Percentiles rank a stretch among this genome's conserved stretches.
phyloP scores from a whole-genome alignment of 2,113 vertebrate species.

The Lontra canadensis region DNA sequence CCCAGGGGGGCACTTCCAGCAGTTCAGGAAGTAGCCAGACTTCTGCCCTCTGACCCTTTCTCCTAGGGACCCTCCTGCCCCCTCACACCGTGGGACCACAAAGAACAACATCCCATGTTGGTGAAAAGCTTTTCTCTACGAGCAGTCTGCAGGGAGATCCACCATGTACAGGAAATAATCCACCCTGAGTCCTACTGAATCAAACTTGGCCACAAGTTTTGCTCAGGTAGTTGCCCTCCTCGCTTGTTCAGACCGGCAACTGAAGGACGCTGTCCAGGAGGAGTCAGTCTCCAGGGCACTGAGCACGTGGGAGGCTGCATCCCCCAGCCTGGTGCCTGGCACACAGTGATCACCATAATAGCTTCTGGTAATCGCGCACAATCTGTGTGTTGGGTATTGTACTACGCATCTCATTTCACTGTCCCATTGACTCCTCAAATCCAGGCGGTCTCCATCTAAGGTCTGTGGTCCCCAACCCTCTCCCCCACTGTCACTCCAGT shows the following conservation, averaged over 20 bases:
- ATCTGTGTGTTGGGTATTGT: background rate
- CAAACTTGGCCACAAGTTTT: background rate
- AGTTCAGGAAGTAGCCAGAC: background rate
- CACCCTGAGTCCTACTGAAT: background rate
- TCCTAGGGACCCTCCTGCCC: background rate
- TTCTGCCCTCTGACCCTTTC: background rate
- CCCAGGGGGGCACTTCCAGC: background rate
- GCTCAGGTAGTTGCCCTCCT: background rate
- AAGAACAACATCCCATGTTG: background rate
- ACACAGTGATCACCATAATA: fast-evolving
- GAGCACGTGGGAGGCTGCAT: background rate
- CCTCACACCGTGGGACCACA: background rate
- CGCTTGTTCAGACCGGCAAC: background rate
- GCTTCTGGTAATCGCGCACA: background rate
- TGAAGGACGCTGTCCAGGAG: background rate
- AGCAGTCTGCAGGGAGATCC: background rate
- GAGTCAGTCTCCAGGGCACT: background rate
- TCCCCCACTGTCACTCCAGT: background rate
- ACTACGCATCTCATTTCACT: background rate
- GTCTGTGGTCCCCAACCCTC: background rate
- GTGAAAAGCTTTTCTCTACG: background rate
- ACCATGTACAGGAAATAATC: background rate
- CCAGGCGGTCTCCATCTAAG: background rate
- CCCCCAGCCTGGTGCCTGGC: background rate
- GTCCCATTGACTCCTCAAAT: background rate